Percentiles rank a stretch among this genome's conserved stretches.
Evolutionary conservation across 2,797 vertebrate species (phyloP).

Genomic region (Pyrocephalus nanus): DNA sequence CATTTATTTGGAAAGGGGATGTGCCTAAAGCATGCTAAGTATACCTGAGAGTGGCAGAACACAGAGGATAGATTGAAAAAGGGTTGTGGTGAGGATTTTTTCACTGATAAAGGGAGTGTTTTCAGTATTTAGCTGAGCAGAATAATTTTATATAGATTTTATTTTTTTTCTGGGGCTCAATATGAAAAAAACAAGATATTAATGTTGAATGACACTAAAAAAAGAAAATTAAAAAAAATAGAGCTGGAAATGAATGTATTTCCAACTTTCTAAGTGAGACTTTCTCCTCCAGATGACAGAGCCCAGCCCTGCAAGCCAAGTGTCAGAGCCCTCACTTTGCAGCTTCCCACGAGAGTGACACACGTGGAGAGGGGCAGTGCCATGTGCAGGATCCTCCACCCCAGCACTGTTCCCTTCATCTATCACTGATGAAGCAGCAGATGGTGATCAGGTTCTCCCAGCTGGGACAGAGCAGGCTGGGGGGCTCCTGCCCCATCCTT

Average conservation of each 20-base stretch:
- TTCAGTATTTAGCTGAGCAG: not conserved
- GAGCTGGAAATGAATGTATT: not conserved
- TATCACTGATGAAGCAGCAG: not conserved
- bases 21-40: not conserved
- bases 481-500: not conserved
- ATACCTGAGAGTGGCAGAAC: not conserved
- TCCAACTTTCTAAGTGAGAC: not conserved
- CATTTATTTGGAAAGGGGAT: not conserved
- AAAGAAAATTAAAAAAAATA: not conserved
- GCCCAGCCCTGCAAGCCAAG: fast-evolving
- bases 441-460: not conserved
- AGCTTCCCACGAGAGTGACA: not conserved
- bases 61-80: not conserved
- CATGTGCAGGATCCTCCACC: not conserved
- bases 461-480: not conserved
- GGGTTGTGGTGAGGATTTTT: not conserved
- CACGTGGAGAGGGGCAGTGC: not conserved
- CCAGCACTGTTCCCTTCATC: conserved; percentile 15
- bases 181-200: not conserved
- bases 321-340: not conserved
- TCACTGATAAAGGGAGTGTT: not conserved
- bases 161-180: not conserved
- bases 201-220: not conserved
- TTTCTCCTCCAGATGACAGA: not conserved
- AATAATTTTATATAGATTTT: not conserved